Evolutionary conservation across 2,797 vertebrate species (phyloP), one percentile per base, ranked within the genome.

Genomic region (Eremophila alpestris): DNA sequence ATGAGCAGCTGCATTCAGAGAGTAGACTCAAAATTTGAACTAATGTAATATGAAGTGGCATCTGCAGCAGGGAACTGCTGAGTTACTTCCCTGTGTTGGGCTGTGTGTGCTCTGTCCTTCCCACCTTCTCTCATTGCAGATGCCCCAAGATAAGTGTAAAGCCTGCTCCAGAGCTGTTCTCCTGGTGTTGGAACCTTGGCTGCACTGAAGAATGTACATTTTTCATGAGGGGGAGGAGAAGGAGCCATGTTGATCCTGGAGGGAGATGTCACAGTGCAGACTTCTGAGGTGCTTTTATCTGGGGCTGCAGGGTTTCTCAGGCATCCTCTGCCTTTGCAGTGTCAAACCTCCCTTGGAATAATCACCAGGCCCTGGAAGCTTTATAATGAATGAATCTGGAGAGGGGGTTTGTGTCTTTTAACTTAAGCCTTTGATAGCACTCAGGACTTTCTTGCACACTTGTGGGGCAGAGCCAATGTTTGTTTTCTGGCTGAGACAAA

Each of bases 221-320:
- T 94, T 81, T 94, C 62, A 74, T 68, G 71, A 89, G 38, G 17
- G 15, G 64, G 88, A 87, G 62, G 79, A 91, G 91, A 46, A 88
- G 36, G 46, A 71, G 54, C 32, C 4, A 56, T 95, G 84, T 95
- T 96, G 96, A 80, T 95, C 81, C 94, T 92, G 46, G 68, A 95
- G 92, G 92, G 81, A 80, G 76, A 70, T 94, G 92, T 90, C 94
- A 91, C 63, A 79, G 71, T 77, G 52, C 85, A 92, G 77, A 38
- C 49, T 94, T 94, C 77, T 79, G 94, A 95, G 87, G 22, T 83
- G 62, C 93, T 96, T 97, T 97, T 77, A 96, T 95, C 93, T 90
- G 69, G 49, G 70, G 41, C 93, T 95, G 88, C 86, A 88, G 87
- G 89, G 85, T 89, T 95, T 83, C 68, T 51, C 21, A 13, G 71